Conservation (phyloP, 2,888 invertebrate genomes). For the Gibbula magus region DNA sequence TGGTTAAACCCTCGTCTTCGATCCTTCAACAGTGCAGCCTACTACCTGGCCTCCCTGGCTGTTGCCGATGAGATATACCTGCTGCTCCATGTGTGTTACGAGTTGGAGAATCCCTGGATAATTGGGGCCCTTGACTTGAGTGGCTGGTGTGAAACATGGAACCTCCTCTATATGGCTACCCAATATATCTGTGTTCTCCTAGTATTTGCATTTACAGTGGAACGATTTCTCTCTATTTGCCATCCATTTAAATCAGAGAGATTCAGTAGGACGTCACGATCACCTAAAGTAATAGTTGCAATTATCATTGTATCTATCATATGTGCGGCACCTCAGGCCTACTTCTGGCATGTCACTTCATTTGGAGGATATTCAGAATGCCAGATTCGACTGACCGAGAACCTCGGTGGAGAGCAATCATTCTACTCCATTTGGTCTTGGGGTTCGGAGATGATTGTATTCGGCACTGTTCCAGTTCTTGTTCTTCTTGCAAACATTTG, state of each 20-base stretch:
- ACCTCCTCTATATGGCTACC: conserved; percentile 59
- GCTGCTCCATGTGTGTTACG: conserved; percentile 64
- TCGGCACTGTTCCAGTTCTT: conserved; percentile 50
- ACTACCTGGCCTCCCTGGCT: conserved; percentile 67
- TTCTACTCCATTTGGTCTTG: conserved; percentile 52
- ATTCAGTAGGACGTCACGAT: conserved; percentile 60
- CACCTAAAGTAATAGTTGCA: conserved; percentile 56
- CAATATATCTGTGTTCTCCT: conserved; percentile 69
- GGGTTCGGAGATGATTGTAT: conserved; percentile 54
- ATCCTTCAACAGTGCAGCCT: conserved; percentile 65
- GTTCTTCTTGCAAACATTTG: conserved; percentile 56
- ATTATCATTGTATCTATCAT: conserved; percentile 48
- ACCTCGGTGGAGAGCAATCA: conserved; percentile 34
- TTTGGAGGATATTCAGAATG: conserved; percentile 34
- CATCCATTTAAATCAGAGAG: conserved; percentile 62
- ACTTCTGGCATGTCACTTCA: conserved; percentile 61
- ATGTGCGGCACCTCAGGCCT: conserved; percentile 60
- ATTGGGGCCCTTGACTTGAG: conserved; percentile 48
- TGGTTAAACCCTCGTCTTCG: conserved; percentile 65
- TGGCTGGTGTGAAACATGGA: conserved; percentile 62
- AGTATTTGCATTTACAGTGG: conserved; percentile 69
- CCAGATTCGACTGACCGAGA: conserved; percentile 31
- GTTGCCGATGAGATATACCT: conserved; percentile 64
- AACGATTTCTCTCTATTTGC: conserved; percentile 65
- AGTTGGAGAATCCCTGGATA: conserved; percentile 67